Conservation (phyloP, 2,113 vertebrate genomes). For the Archocentrus centrarchus region DNA sequence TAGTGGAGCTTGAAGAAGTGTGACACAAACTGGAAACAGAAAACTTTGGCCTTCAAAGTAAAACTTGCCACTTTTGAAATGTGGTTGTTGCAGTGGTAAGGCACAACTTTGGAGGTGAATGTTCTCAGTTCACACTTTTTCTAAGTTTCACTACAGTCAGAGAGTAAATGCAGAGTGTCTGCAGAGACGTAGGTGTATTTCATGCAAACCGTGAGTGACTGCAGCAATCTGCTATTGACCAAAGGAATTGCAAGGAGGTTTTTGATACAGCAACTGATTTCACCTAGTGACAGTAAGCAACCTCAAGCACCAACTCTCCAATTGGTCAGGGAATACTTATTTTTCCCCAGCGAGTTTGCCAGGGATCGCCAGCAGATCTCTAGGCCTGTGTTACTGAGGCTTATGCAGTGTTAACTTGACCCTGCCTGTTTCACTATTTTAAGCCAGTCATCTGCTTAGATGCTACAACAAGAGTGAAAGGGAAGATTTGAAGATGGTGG, state of each 20-base stretch:
- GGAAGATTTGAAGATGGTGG: neutral
- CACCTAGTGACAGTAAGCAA: neutral
- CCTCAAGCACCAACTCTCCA: neutral
- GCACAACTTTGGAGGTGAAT: no score
- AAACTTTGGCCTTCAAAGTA: neutral
- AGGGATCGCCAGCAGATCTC: neutral
- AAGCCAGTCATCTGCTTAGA: neutral
- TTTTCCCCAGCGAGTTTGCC: neutral
- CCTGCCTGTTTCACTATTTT: neutral
- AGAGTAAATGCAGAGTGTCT: neutral
- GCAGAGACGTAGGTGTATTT: neutral
- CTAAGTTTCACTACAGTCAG: no score
- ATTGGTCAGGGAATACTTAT: neutral
- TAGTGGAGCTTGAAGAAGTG: no score
- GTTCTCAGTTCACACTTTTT: no score
- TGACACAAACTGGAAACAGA: neutral
- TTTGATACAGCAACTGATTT: neutral
- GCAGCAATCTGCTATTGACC: neutral
- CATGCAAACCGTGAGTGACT: neutral
- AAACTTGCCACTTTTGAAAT: no score
- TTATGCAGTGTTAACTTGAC: neutral
- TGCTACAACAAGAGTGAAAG: neutral
- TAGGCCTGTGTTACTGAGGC: neutral
- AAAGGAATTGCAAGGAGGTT: neutral
- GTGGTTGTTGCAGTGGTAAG: no score